Percentiles rank a stretch among this genome's conserved stretches.
Conservation (phyloP, 2,113 vertebrate species). For the Bucco capensis region DNA sequence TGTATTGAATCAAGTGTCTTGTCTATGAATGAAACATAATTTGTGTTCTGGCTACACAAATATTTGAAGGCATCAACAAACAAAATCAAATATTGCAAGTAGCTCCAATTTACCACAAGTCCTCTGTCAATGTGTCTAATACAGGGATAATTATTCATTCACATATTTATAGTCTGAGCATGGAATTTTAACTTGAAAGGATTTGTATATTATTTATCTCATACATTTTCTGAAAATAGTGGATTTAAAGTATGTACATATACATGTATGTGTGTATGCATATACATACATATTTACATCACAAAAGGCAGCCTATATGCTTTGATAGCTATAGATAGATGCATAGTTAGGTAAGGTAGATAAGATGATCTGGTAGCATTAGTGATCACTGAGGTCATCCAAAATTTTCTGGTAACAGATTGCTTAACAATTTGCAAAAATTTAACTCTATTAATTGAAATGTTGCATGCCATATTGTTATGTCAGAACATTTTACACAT, state of each 20-base stretch:
- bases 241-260: neutral
- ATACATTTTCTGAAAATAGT: neutral
- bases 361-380: neutral
- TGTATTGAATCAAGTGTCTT: neutral
- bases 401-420: neutral
- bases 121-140: neutral
- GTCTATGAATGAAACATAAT: neutral
- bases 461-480: neutral
- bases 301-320: neutral
- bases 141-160: neutral
- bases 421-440: neutral
- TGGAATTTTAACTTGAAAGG: neutral
- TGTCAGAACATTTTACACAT: neutral
- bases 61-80: neutral
- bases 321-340: neutral
- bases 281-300: neutral
- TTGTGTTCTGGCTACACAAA: neutral
- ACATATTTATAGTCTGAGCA: neutral
- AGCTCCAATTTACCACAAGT: neutral
- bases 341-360: neutral
- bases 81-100: neutral
- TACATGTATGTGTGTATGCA: neutral
- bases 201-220: neutral
- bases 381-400: neutral
- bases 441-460: neutral